A percentile compares a stretch with the other conserved stretches of the same genome.
These are phyloP conservation scores for Mustela nigripes DNA, from an alignment of 2,113 vertebrate genomes.

Conservation along the genomic window DNA sequence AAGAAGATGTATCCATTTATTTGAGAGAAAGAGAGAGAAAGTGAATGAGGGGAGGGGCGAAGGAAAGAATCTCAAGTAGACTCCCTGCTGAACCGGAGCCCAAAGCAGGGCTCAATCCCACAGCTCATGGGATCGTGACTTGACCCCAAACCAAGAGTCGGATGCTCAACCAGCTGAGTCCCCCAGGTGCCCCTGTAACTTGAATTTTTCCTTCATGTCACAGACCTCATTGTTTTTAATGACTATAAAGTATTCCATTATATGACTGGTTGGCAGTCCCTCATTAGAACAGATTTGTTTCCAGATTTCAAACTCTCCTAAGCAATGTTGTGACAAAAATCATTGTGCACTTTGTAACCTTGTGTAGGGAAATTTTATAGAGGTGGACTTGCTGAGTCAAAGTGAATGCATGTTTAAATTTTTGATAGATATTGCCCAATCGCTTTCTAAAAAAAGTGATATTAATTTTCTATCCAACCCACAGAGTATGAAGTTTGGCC, in stretches of 20 bases:
- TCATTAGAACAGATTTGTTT: background rate
- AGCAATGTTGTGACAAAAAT: background rate
- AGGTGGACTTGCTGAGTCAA: background rate
- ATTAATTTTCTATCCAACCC: background rate
- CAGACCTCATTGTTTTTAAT: background rate
- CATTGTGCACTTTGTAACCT: background rate
- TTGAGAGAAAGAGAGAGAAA: background rate
- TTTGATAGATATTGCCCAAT: background rate
- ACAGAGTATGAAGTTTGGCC: background rate
- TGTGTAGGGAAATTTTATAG: background rate
- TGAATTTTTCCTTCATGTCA: constrained; percentile 20
- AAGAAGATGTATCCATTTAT: background rate
- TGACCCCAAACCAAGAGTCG: background rate
- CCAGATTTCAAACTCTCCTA: background rate
- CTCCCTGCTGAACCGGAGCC: background rate
- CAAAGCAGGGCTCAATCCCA: background rate
- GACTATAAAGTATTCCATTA: background rate
- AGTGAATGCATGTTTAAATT: background rate
- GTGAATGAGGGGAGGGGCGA: background rate
- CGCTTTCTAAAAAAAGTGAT: background rate
- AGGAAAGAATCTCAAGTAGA: background rate
- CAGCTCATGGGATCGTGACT: background rate
- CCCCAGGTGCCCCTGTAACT: background rate
- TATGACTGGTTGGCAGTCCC: background rate
- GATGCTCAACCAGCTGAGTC: background rate